phyloP scores from a whole-genome alignment of 2,888 invertebrate genomes.

The Psylliodes chrysocephalus region DNA sequence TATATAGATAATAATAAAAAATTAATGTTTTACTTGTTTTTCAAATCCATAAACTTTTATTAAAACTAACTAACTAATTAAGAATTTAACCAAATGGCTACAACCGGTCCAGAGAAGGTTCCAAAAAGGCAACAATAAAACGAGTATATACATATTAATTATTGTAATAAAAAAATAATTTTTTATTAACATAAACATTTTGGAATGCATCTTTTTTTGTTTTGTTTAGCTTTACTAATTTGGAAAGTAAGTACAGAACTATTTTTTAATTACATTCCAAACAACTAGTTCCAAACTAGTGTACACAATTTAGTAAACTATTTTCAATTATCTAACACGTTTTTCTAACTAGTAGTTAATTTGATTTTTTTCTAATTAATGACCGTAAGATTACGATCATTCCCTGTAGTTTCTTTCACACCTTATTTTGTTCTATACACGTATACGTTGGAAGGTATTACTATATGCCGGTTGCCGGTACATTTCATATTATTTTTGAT shows the following conservation, averaged over 20 bases:
- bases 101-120: too few species aligned
- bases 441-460: background rate
- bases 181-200: background rate
- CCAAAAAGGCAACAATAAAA: too few species aligned
- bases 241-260: background rate
- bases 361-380: slow-evolving; percentile 2
- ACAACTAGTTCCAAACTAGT: background rate
- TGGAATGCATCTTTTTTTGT: background rate
- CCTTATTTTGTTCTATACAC: background rate
- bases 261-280: slow-evolving; percentile 3
- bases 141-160: too few species aligned
- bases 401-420: background rate
- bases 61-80: too few species aligned
- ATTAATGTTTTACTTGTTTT: too few species aligned
- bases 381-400: background rate
- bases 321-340: slow-evolving; percentile 6
- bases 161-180: background rate
- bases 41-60: too few species aligned
- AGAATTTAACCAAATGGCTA: too few species aligned
- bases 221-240: background rate
- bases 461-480: background rate
- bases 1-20: too few species aligned
- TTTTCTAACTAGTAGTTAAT: background rate
- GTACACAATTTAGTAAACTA: background rate
- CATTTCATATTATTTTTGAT: too few species aligned